Base-by-base conservation (phyloP, 2,113 vertebrate species). In the Numenius arquata region DNA sequence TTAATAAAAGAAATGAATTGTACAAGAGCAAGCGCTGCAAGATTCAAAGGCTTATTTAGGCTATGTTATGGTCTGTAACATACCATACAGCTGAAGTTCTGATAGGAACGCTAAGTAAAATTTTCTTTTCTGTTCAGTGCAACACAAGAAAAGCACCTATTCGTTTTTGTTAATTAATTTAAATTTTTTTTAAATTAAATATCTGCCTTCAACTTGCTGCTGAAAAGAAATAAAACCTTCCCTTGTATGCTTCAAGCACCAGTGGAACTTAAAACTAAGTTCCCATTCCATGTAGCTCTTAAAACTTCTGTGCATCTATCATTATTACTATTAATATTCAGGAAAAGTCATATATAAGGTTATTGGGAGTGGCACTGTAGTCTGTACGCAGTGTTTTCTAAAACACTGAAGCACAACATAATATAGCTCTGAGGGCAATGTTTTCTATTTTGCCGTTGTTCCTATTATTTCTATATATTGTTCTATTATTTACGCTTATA, bases 1-100 rank as follows among this genome's bases (percentile, higher is more conserved):
- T 88, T 70, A 90, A 80, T 92, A 76, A 93, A 94, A 80, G 34
- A 88, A 91, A 58, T 55, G 17, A 65, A 79, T 22, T 72, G 52
- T 73, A 30, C 36, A 75, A 61, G 34, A 76, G 58, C 34, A 79
- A 83, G 45, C 21, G 88, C 76, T 79, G 36, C 40, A 93, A 72
- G 85, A 79, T 83, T 40, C n/a, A 62, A 61, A 73, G 45, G 53
- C 53, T 85, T 76, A 22, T 43, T 73, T 50, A 66, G 78, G 30
- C 13, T 66, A 4, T 32, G 15, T 43, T 77, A 43, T 34, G 12
- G 56, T 76, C 72, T 68, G 3, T 76, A 40, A 72, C 62, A 36
- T 62, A 43, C n/a, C 19, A 17, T 43, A 76, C 5, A 75, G 18
- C 70, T 36, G n/a, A 91, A 71, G 9, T 78, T 77, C 52, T 87